phyloP scores from a whole-genome alignment of 2,113 vertebrate species.

The Vicugna pacos region DNA sequence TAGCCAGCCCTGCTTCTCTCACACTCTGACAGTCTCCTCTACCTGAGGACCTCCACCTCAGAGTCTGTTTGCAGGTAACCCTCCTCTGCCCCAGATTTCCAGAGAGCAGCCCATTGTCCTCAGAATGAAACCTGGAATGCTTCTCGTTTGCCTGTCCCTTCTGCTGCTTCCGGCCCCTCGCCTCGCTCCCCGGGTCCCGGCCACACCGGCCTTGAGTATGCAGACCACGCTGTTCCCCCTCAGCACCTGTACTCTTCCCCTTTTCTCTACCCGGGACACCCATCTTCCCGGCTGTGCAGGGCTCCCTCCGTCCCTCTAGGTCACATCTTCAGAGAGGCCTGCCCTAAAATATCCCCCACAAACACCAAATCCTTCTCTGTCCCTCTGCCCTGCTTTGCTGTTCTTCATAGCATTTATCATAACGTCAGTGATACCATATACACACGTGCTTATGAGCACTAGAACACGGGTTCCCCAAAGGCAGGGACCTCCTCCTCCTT shows the following conservation, averaged over 20 bases:
- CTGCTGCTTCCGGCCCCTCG: background rate
- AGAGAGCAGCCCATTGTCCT: background rate
- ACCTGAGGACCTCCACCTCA: rapidly evolving
- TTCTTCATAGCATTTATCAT: background rate
- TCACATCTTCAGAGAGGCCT: background rate
- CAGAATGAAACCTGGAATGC: background rate
- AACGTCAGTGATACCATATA: too few relatives aligned
- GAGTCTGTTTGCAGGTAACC: background rate
- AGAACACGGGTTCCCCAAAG: background rate
- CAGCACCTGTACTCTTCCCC: rapidly evolving
- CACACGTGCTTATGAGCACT: background rate
- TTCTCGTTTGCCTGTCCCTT: background rate
- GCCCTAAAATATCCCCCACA: background rate
- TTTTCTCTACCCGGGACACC: background rate
- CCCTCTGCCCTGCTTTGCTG: background rate
- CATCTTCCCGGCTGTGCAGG: too few relatives aligned
- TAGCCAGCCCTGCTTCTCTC: background rate
- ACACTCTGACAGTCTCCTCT: rapidly evolving
- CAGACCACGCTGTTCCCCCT: background rate
- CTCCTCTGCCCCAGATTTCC: background rate
- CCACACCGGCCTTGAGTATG: background rate
- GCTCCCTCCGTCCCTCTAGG: background rate
- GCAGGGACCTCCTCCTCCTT: background rate
- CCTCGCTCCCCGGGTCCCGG: background rate
- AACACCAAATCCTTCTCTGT: rapidly evolving